Base-by-base conservation (phyloP, 2,797 vertebrate genomes). In the Falco peregrinus region DNA sequence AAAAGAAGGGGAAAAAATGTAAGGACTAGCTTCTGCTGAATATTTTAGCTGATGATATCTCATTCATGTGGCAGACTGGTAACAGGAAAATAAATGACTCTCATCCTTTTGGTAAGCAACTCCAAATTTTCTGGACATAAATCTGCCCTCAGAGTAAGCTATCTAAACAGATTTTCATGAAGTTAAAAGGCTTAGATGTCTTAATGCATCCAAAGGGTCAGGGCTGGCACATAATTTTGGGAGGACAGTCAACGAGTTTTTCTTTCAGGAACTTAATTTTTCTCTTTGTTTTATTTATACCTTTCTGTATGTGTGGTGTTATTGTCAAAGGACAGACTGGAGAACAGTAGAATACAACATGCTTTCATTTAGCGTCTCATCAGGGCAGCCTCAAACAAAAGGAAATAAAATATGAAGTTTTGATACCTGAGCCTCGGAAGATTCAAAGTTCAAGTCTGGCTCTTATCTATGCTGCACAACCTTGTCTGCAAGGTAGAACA, bases 41-140 rank as follows among this genome's bases (percentile, higher is more conserved):
- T 98, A 98, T 98, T 98, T 98, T 98, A 98, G 97, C 98, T 98
- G 98, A 98, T 98, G 98, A 97, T 98, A 98, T 98, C 98, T 98
- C 97, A 97, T 98, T 97, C 98, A 87, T 97, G 98, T 98, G 98
- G 98, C 98, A 98, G 98, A 98, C 98, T 63, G 95, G 98, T 98
- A 98, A 98, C 98, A 98, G 98, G 98, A 98, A 98, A 99, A 99
- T 98, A 98, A 98, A 99, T 98, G 98, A 98, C 98, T 98, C 98
- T 97, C 97, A 98, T 98, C 98, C 97, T 98, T 98, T 98, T 97
- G 96, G 98, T 98, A 98, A 98, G 98, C 98, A 97, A 96, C 97
- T 98, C 98, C 98, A 98, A 98, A 98, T 98, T 98, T 98, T 98
- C 97, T 96, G 95, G 97, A 98, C 98, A 98, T 98, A 98, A 98